Evolutionary conservation across 2,888 invertebrate species (phyloP), one percentile per base, ranked within the genome.

Genomic region (Leucania comma): DNA sequence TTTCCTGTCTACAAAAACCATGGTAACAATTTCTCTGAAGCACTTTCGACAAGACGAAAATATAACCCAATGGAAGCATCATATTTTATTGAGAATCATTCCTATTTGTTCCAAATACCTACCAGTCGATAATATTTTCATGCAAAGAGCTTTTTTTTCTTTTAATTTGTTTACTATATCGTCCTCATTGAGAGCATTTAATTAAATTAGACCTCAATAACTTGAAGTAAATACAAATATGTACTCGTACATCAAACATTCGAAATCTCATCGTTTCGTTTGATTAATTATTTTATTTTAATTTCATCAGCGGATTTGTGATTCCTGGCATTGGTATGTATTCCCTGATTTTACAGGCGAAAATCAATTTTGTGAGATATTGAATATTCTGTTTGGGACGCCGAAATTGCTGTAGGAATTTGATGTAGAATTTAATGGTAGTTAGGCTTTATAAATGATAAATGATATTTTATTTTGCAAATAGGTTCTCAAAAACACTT

Each of bases 141-240:
- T 22, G 10, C 17, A 38, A 48, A 20, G 22, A 10, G 0, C 24
- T 10, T 38, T 29, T 0, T 8, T 22, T 58, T 74, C n/a, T 17
- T 29, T 53, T 53, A 65, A 32, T 54, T 48, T 74, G 12, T 22
- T 38, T 54, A 29, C 10, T 1, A 3, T 58, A 14, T 26, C 3
- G 8, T 48, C 14, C 32, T 53, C 53, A 57, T 35, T 20, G 20
- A 20, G 3, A 56, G 58, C 14, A 46, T 68, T 54, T 50, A n/a
- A 71, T 35, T 42, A 48, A 70, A 58, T 62, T 1, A 58, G 59
- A 63, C 35, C 12, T 35, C 26, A 56, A 56, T 24, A 63, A 79
- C 17, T 56, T 26, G 22, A 12, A 10, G 17, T 6, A 5, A 64
- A 26, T 20, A 53, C 5, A 48, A 26, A 38, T 56, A 38, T 20